phyloP scores from a whole-genome alignment of 2,797 vertebrate species.

The Choloepus didactylus region DNA sequence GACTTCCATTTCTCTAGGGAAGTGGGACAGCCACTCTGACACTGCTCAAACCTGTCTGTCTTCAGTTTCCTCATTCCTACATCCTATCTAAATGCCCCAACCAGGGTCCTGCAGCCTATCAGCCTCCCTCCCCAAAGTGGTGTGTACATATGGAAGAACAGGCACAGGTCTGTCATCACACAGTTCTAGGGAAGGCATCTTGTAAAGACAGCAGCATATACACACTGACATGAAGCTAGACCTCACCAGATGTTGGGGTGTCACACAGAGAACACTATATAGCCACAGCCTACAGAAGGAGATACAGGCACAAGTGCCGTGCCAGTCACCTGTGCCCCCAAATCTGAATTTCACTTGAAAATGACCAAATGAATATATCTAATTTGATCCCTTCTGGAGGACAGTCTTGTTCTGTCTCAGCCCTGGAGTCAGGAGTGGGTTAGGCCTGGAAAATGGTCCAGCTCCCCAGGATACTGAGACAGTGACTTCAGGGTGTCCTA shows the following conservation, averaged over 20 bases:
- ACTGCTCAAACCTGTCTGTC: background rate
- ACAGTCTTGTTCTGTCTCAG: background rate
- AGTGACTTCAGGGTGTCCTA: background rate
- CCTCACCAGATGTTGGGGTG: too few species aligned
- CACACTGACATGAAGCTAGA: background rate
- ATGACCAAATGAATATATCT: background rate
- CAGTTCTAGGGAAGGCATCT: background rate
- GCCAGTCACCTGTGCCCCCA: background rate
- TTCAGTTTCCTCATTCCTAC: background rate
- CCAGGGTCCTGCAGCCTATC: background rate
- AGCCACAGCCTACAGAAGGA: background rate
- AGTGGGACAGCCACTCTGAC: background rate
- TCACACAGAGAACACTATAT: background rate
- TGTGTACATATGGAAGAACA: background rate
- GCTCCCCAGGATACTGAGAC: background rate
- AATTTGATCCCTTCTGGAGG: background rate
- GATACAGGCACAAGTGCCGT: accelerated
- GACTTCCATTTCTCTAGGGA: conserved; percentile 2
- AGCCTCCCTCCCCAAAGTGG: background rate
- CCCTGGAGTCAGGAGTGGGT: background rate
- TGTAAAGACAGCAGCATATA: background rate
- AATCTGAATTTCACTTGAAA: background rate
- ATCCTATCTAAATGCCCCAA: background rate
- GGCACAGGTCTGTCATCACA: background rate
- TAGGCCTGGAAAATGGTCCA: background rate